Evolutionary conservation across 2,888 invertebrate genomes (phyloP).

Genomic region (Neoscelio sp.): DNA sequence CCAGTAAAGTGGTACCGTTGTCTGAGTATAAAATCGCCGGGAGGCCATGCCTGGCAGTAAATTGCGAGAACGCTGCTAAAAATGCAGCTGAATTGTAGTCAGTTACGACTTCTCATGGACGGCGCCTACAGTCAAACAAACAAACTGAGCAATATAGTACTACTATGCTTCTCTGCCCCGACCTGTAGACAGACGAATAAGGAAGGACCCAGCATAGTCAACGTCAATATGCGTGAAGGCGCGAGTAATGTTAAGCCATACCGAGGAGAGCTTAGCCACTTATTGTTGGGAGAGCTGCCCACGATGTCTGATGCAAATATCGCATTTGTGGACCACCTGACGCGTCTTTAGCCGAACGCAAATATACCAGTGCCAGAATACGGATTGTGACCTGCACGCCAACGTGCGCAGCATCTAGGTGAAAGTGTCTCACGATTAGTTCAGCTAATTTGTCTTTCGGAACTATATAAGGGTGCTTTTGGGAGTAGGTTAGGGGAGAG

Average conservation of each 20-base stretch:
- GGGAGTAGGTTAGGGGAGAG: neutral
- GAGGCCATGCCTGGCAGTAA: neutral
- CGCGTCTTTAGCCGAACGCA: slow-evolving; percentile 10
- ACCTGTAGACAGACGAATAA: too few species aligned
- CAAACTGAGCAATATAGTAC: neutral
- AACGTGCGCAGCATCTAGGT: slow-evolving; percentile 37
- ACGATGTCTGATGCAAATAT: slow-evolving; percentile 3
- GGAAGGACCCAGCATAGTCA: too few species aligned
- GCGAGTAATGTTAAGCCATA: too few species aligned
- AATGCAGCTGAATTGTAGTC: neutral
- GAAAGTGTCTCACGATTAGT: slow-evolving; percentile 12
- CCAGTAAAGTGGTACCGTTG: neutral
- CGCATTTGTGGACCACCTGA: slow-evolving; percentile 1
- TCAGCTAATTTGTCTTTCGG: slow-evolving; percentile 7
- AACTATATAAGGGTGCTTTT: slow-evolving; percentile 29
- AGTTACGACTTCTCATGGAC: neutral
- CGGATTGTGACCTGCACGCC: slow-evolving; percentile 42
- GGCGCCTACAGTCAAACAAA: neutral
- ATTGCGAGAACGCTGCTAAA: neutral
- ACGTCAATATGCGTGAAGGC: too few species aligned
- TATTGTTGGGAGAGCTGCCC: neutral
- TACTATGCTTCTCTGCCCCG: too few species aligned
- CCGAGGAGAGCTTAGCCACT: slow-evolving; percentile 60
- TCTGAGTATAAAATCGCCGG: neutral
- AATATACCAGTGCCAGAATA: slow-evolving; percentile 34